Base-by-base conservation (phyloP, 1,140 invertebrate genomes). In the Varroa destructor region DNA sequence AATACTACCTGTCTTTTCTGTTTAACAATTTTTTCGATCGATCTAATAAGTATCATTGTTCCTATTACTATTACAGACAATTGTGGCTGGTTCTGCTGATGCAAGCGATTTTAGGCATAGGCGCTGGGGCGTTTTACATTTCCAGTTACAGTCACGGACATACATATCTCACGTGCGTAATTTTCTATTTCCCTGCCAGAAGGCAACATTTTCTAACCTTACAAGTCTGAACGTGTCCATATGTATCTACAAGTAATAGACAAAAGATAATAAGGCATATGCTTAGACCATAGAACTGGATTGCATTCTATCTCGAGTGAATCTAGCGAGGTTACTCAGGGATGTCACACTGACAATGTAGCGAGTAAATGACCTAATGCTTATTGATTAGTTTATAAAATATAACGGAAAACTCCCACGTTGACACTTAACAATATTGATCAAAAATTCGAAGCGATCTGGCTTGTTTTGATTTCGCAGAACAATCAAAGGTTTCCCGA, bases 121-220 rank as follows among this genome's bases (percentile, higher is more conserved):
- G 61, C 12, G 61, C 61, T 1, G 61, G 61, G 1, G 37, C 61
- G 1, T 67, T 67, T 40, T 67, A 67, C 61, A 67, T 67, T 40
- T 67, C 12, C 37, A 43, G 61, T 37, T 67, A 67, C 37, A 67
- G 61, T 37, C 61, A 67, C 40, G 61, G 61, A 12, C 61, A 67
- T 67, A 2, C 14, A 14, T 46, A 67, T 67, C 61, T 67, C 37
- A 67, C 61, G 61, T 67, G 12, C 46, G 46, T 51, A 51, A 5
- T 51, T 51, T 8, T 3, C 25, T 25, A 25, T 25, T 25, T 25
- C 25, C 25, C 25, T 25, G 25, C 25, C 25, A 25, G 25, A 25
- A 25, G 25, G 25, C 25, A 25, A 25, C 25, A 25, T 25, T 25
- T 25, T 25, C 25, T 25, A 25, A 25, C 25, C 25, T 25, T 25